These are phyloP conservation scores for Cabera pusaria DNA, from an alignment of 2,888 invertebrate species.

Conservation along the genomic window DNA sequence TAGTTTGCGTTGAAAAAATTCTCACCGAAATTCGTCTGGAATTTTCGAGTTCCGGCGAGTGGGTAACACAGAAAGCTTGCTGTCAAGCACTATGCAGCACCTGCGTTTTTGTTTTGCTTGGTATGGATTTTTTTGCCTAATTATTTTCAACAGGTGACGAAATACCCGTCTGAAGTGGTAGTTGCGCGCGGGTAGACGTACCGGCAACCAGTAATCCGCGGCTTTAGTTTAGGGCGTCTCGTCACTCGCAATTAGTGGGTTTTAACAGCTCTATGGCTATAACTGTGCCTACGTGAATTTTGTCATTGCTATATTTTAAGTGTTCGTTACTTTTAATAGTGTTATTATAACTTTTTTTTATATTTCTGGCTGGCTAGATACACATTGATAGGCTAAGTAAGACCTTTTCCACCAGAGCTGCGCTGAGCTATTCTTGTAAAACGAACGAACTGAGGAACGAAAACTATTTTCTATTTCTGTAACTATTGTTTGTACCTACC, in stretches of 20 bases:
- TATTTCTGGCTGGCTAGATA: no score
- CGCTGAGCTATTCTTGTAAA: no score
- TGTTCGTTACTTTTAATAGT: no score
- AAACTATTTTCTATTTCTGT: no score
- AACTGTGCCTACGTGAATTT: conserved; percentile 26
- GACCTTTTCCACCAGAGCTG: no score
- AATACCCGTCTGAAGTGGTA: conserved; percentile 72
- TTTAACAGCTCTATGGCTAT: conserved; percentile 45
- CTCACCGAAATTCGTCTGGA: conserved; percentile 47
- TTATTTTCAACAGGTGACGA: conserved; percentile 84
- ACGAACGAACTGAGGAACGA: no score
- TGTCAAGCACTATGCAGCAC: conserved; percentile 65
- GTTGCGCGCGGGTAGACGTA: conserved; percentile 51
- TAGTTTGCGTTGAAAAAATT: conserved; percentile 58
- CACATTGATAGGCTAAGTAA: no score
- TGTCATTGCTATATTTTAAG: conserved; percentile 14
- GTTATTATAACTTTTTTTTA: no score
- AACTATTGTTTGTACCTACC: no score
- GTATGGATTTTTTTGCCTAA: conserved; percentile 81
- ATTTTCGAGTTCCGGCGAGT: conserved; percentile 58
- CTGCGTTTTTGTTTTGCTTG: conserved; percentile 76
- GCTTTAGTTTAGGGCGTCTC: conserved; percentile 60
- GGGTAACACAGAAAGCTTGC: conserved; percentile 66
- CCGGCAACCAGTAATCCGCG: conserved; percentile 51
- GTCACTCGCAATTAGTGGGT: conserved; percentile 73